Evolutionary conservation across 2,113 vertebrate species (phyloP), one percentile per base, ranked within the genome.

Genomic region (Colistium nudipinnis): DNA sequence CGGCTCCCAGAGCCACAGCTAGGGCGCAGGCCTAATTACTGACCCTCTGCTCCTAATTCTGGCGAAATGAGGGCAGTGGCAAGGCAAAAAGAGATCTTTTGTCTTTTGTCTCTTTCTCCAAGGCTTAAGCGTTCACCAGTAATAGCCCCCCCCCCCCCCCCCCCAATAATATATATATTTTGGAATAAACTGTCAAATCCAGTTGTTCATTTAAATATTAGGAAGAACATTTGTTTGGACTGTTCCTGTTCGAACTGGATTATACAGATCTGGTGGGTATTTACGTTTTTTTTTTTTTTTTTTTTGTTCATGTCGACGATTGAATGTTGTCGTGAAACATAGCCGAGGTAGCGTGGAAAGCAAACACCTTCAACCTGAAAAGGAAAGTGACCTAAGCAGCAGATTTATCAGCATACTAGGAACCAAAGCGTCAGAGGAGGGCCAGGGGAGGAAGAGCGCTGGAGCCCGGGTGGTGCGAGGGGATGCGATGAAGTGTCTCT

Each of bases 41-140:
- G 30, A 77, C 79, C 81, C 70, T 59, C 72, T 86, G 78, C 81
- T 82, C 78, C 81, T 65, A 69, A 80, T 88, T 87, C 56, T 60
- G 71, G 61, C 71, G 49, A 83, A 86, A 89, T 68, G 70, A 87
- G 83, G 77, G 66, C 86, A 69, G 62, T 51, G 25, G 33, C 39
- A 22, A 28, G n/a, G 24, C 54, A 49, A 74, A 70, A 64, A 67
- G 36, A 81, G 30, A 33, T 70, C 44, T 56, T 33, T 47, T 53
- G 30, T 63, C 62, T 43, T 72, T 75, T 84, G 45, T 63, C 20
- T 13, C n/a, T n/a, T n/a, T n/a, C n/a, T n/a, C n/a, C n/a, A n/a
- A n/a, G n/a, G n/a, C n/a, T n/a, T n/a, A n/a, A n/a, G n/a, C n/a
- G n/a, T n/a, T n/a, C n/a, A n/a, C n/a, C n/a, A n/a, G n/a, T n/a